Base-by-base conservation (phyloP, 2,888 invertebrate species). In the Oscheius myriophilus region DNA sequence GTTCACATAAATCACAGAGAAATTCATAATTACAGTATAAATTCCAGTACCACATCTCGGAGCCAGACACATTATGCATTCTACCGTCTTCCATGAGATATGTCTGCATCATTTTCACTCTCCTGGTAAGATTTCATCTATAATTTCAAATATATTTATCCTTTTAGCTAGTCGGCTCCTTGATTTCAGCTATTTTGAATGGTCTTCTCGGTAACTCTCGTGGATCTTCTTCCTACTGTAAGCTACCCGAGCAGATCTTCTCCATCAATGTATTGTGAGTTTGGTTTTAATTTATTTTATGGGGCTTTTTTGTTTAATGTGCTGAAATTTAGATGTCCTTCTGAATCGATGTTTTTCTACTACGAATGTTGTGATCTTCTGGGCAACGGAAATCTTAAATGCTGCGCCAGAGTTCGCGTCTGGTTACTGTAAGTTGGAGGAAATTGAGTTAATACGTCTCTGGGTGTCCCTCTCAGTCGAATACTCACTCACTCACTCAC, bases 341-440 rank as follows among this genome's bases (percentile, higher is more conserved):
- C 73, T 12, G 81, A 81, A 51, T 71, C 78, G 1, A 80, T 81
- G 80, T 80, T 80, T 68, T 74, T 76, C 68, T 81, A 75, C 67
- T 81, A 76, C 71, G 67, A 75, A 67, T 81, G 81, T 53, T 81
- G 81, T 49, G 69, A 69, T 11, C 63, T 67, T 2, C 69, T 51
- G 58, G 61, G 51, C 11, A 43, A 70, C 14, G 57, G 55, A 2
- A 62, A 69, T 9, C 62, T 59, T 39, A 69, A 74, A 43, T 81
- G 81, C 53, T 81, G 80, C 55, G 54, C 77, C 2, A 63, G 71
- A 45, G 70, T 78, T 16, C 67, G 80, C 26, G 70, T 80, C 33
- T 81, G 79, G 80, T 55, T 81, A 46, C 55, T 81, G 81, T 81
- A 61, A 69, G 77, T 67, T 21, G 6, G 1, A 25, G 33, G 45